Evolutionary conservation across 2,113 vertebrate species (phyloP).

Genomic region (Phainopepla nitens): DNA sequence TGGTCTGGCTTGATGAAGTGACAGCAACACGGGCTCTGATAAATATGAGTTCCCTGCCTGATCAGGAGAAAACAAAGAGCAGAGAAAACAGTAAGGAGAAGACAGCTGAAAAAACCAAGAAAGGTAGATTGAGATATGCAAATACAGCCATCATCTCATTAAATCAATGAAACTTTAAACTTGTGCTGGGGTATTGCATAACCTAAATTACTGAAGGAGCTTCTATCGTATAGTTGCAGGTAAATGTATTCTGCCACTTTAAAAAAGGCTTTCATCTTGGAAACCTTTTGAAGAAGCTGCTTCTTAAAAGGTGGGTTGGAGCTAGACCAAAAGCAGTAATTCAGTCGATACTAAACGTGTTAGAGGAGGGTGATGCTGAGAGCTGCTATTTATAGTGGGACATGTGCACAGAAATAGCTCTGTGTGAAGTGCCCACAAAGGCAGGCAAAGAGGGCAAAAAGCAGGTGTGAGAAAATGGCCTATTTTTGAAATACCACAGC

Average conservation of each 20-base stretch:
- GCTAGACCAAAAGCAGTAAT: slow-evolving; percentile 49
- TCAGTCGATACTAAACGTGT: neutral
- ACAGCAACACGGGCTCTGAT: slow-evolving; percentile 89
- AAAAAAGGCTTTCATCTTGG: slow-evolving; percentile 71
- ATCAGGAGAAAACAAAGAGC: slow-evolving; percentile 70
- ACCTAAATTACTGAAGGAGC: slow-evolving; percentile 63
- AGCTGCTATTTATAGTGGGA: neutral
- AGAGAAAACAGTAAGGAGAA: slow-evolving; percentile 68
- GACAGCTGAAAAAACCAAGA: slow-evolving; percentile 66
- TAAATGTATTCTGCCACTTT: slow-evolving; percentile 69
- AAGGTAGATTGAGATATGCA: slow-evolving; percentile 72
- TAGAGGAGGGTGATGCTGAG: neutral
- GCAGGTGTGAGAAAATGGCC: neutral
- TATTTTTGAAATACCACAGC: neutral
- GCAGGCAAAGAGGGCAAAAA: neutral
- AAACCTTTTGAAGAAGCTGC: slow-evolving; percentile 69
- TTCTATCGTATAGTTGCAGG: slow-evolving; percentile 63
- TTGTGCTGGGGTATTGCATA: slow-evolving; percentile 28
- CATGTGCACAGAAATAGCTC: neutral
- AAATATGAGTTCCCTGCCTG: slow-evolving; percentile 88
- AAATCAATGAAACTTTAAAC: neutral
- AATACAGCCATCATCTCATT: neutral
- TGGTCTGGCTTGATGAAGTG: slow-evolving; percentile 97
- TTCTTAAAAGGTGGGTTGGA: slow-evolving; percentile 71
- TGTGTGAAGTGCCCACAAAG: neutral